A percentile compares a stretch with the other conserved stretches of the same genome.
Evolutionary conservation across 2,113 vertebrate genomes (phyloP).

Genomic region (zebrafish (Danio rerio)): GRCz12tu NC_133196.1:15722001-15722500

Average conservation of each 20-base stretch:
- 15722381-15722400: conserved; percentile 26
- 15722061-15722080: no score
- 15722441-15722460: conserved; percentile 17
- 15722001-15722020: no score
- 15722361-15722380: conserved; percentile 54
- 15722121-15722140: conserved; percentile 26
- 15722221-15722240: conserved; percentile 49
- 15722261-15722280: conserved; percentile 49
- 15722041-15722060: no score
- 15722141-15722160: background rate
- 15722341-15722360: conserved; percentile 51
- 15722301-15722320: conserved; percentile 52
- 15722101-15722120: conserved; percentile 42
- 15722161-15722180: conserved; percentile 51
- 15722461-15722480: conserved; percentile 6
- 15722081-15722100: conserved; percentile 5
- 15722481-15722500: background rate
- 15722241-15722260: conserved; percentile 55
- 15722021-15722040: no score
- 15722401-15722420: conserved; percentile 50
- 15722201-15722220: conserved; percentile 54
- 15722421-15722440: conserved; percentile 35
- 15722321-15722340: conserved; percentile 60
- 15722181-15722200: conserved; percentile 59
- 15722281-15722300: conserved; percentile 63